Percentiles rank a stretch among this genome's conserved stretches.
phyloP scores from a whole-genome alignment of 2,797 vertebrate genomes.

The Manis pentadactyla region DNA sequence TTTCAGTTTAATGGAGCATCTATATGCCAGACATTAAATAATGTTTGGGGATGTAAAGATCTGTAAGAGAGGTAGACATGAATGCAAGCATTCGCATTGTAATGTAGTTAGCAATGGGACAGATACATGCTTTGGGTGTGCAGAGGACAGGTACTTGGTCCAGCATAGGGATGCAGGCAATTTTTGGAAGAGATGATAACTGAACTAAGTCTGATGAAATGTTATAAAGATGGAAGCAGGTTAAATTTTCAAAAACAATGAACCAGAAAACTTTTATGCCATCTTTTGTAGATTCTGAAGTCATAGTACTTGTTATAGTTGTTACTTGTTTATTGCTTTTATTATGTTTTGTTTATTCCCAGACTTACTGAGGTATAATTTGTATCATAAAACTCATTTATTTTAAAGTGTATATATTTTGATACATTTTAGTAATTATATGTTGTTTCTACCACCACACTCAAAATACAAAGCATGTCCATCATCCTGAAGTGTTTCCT shows the following conservation, averaged over 20 bases:
- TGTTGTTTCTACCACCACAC: background rate
- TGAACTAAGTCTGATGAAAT: slow-evolving; percentile 5
- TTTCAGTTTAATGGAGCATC: slow-evolving; percentile 44
- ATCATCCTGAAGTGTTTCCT: background rate
- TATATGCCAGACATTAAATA: background rate
- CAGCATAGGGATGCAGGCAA: background rate
- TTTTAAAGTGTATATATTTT: background rate
- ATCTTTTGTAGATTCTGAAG: slow-evolving; percentile 1
- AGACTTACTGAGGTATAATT: background rate
- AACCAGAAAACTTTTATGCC: background rate
- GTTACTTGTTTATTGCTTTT: background rate
- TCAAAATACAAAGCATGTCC: background rate
- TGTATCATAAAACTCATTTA: background rate
- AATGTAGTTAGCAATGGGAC: background rate
- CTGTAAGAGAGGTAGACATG: background rate
- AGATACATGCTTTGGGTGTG: background rate
- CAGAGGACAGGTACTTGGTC: background rate
- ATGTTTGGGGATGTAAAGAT: background rate
- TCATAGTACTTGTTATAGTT: background rate
- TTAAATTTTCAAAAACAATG: slow-evolving; percentile 26
- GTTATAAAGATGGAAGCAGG: slow-evolving; percentile 14
- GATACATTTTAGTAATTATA: background rate
- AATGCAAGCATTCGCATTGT: background rate
- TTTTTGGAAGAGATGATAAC: slow-evolving; percentile 20
- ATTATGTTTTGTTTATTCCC: slow-evolving; percentile 6